Evolutionary conservation across 2,797 vertebrate genomes (phyloP).

Genomic region (Fratercula arctica): DNA sequence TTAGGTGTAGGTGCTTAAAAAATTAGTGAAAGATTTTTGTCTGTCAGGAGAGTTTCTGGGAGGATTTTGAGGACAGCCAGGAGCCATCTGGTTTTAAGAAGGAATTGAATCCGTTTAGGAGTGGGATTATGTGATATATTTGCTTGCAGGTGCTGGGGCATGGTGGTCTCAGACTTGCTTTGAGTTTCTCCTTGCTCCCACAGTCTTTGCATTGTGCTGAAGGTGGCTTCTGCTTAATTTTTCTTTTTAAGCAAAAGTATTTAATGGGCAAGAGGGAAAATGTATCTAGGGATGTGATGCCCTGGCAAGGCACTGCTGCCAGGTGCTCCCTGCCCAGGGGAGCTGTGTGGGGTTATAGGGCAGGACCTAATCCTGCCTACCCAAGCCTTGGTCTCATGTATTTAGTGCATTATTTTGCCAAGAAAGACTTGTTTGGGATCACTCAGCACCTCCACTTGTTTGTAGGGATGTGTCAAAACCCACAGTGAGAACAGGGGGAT

Average conservation of each 20-base stretch:
- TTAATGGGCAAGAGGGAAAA: background rate
- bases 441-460: background rate
- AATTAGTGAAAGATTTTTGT: background rate
- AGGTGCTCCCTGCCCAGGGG: fast-evolving
- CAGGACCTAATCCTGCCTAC: background rate
- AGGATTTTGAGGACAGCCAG: background rate
- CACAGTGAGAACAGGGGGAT: background rate
- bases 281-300: background rate
- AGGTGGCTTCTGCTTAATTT: background rate
- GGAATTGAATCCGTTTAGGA: constrained; percentile 7
- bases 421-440: background rate
- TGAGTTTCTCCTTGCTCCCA: background rate
- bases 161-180: background rate
- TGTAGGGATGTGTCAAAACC: background rate
- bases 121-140: background rate
- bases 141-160: background rate
- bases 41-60: background rate
- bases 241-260: background rate
- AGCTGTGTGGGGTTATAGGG: background rate
- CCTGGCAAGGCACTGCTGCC: fast-evolving
- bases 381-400: background rate
- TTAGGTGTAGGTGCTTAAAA: background rate
- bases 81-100: background rate
- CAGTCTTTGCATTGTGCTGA: background rate
- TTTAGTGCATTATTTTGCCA: background rate